Percentiles rank a stretch among this genome's conserved stretches.
phyloP scores from a whole-genome alignment of 2,113 vertebrate species.

The Isurus oxyrinchus region DNA sequence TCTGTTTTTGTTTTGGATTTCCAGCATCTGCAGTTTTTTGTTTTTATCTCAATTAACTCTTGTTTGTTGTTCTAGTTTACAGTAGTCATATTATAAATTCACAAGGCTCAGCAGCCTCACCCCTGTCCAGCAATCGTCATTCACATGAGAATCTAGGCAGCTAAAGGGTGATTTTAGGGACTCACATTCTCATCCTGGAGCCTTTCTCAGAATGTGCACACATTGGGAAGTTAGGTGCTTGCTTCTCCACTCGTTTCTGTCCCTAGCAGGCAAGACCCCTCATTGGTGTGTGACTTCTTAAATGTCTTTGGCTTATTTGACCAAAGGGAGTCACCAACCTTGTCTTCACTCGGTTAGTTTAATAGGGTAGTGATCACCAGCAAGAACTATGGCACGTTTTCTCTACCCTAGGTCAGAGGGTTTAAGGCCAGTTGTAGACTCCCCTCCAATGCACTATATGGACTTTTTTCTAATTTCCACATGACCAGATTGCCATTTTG shows the following conservation, averaged over 20 bases:
- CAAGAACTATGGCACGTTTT: not conserved
- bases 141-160: not conserved
- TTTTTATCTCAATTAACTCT: not conserved
- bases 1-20: no score
- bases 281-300: not conserved
- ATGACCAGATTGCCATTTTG: not conserved
- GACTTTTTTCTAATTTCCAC: not conserved
- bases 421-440: not conserved
- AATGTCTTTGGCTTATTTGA: no score
- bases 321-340: not conserved
- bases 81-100: not conserved
- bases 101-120: not conserved
- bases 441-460: not conserved
- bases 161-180: not conserved
- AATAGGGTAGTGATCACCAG: no score
- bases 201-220: not conserved
- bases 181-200: not conserved
- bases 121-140: not conserved
- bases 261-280: not conserved
- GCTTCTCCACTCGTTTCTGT: not conserved
- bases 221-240: not conserved
- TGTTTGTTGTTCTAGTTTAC: not conserved
- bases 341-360: not conserved
- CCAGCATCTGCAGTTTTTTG: no score
- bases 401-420: not conserved